These are phyloP conservation scores for Sorex araneus DNA, from an alignment of 2,113 vertebrate species.

Conservation along the genomic window DNA sequence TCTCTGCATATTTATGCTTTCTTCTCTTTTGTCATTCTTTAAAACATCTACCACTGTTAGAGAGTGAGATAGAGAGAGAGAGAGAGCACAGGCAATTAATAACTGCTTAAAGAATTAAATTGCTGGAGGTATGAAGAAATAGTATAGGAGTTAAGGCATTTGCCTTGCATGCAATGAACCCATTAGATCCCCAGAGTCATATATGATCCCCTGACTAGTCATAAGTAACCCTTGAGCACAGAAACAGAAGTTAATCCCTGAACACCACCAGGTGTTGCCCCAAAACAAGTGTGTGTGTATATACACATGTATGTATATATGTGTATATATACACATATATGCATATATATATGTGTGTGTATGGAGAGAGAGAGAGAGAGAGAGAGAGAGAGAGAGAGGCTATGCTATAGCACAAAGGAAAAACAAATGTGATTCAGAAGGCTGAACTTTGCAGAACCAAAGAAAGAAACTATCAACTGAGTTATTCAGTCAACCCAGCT, in stretches of 20 bases:
- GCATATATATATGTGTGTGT: too few species aligned
- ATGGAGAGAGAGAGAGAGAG: too few species aligned
- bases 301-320: too few species aligned
- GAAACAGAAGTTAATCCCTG: too few species aligned
- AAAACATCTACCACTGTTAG: background rate
- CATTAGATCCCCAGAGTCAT: too few species aligned
- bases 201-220: too few species aligned
- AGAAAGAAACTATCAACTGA: background rate
- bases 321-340: too few species aligned
- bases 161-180: too few species aligned
- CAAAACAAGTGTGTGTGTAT: too few species aligned
- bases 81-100: background rate
- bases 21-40: background rate
- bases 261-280: too few species aligned
- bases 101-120: background rate
- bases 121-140: background rate
- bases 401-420: background rate
- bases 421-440: constrained; percentile 1
- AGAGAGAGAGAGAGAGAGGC: background rate
- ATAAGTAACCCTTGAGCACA: too few species aligned
- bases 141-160: too few species aligned
- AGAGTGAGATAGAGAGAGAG: background rate
- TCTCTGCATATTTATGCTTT: background rate
- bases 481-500: background rate
- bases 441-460: background rate